These are phyloP conservation scores for Ditula angustiorana DNA, from an alignment of 2,888 invertebrate species.

Conservation along the genomic window DNA sequence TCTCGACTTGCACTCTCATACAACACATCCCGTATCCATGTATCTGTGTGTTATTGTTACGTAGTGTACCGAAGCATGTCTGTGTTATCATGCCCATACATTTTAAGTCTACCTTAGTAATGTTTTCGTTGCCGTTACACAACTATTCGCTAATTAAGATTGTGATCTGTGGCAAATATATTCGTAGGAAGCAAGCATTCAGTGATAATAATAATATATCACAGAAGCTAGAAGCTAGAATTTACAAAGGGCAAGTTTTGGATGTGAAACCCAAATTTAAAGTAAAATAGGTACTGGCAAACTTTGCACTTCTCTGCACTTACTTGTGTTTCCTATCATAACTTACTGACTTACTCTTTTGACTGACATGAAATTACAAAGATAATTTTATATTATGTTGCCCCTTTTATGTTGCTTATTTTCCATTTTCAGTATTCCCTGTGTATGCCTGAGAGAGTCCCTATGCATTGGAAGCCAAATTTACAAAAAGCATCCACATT, in stretches of 20 bases:
- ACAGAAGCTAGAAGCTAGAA: slow-evolving; percentile 38
- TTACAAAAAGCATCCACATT: slow-evolving; percentile 84
- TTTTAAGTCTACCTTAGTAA: slow-evolving; percentile 38
- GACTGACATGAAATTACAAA: slow-evolving; percentile 5
- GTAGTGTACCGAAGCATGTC: slow-evolving; percentile 77
- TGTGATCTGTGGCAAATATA: slow-evolving; percentile 26
- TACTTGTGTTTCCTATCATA: neutral
- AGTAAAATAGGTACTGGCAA: neutral
- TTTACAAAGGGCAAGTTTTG: slow-evolving; percentile 33
- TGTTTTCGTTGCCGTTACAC: slow-evolving; percentile 25
- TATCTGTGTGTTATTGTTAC: slow-evolving; percentile 71
- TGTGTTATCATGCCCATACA: slow-evolving; percentile 61
- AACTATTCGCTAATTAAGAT: slow-evolving; percentile 22
- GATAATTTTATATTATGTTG: slow-evolving; percentile 44
- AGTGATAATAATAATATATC: slow-evolving; percentile 12
- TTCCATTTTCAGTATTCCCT: slow-evolving; percentile 83
- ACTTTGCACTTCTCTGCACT: neutral
- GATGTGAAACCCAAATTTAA: neutral
- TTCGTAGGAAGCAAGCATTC: slow-evolving; percentile 21
- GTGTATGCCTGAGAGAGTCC: slow-evolving; percentile 85
- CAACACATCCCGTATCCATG: slow-evolving; percentile 64
- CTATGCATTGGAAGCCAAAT: slow-evolving; percentile 85
- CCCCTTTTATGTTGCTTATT: slow-evolving; percentile 63
- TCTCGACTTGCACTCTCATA: slow-evolving; percentile 74
- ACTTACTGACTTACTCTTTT: slow-evolving; percentile 18